Evolutionary conservation across 2,797 vertebrate species (phyloP), one percentile per base, ranked within the genome.

Genomic region (Protosalanx chinensis): DNA sequence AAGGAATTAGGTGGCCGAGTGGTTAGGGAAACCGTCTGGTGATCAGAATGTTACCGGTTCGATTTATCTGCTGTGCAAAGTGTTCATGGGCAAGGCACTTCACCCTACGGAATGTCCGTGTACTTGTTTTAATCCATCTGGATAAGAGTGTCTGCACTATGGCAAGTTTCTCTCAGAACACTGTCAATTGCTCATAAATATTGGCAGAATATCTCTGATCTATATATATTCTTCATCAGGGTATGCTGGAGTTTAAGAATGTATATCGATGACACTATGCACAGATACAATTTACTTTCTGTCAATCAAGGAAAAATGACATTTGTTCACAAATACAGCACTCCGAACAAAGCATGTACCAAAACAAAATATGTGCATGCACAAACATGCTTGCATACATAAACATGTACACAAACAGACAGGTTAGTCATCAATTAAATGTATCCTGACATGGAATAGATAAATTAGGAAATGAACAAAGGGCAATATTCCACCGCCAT

Each of bases 341-440:
- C 60, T 82, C 79, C 70, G 60, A 73, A 67, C 77, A 60, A 84
- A 78, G 75, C 83, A 79, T 29, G n/a, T 61, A 57, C n/a, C 53
- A 18, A 5, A 67, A 37, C 32, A 8, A 6, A 18, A 53, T 29
- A 30, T 35, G 30, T n/a, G 15, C 70, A 64, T 41, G 10, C 41
- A 30, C 49, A 6, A 6, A 5, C 58, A 16, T n/a, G 3, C 63
- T 29, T 67, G 64, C 51, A 51, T 53, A 49, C 41, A 62, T 8
- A 23, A 77, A 20, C 60, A 2, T 68, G 75, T 73, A 62, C 67
- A 81, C 80, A 74, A 70, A 71, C 69, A 80, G 76, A 81, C 84
- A 72, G 73, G 87, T 88, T 90, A 89, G 91, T 93, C 88, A 91
- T 93, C 88, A 88, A 83, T 90, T 90, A 91, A 91, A 93, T 90